Base-by-base conservation (phyloP, 2,888 invertebrate genomes). In the Lasioglossum marginatum region DNA sequence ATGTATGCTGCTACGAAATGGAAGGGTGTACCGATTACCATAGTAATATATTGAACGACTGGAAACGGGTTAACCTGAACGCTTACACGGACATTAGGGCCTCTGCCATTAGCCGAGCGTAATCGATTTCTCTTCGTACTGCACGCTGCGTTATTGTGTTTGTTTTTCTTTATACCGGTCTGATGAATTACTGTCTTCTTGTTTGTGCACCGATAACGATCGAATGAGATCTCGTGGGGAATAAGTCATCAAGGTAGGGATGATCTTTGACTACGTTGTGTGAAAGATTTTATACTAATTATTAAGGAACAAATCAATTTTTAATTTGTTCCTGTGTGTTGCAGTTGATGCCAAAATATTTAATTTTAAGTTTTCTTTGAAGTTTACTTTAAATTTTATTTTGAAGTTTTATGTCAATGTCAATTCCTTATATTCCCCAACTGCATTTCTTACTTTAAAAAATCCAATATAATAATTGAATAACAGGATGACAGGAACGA, bases 1-100 rank as follows among this genome's bases (percentile, higher is more conserved):
- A 88, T 84, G 82, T 86, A 83, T 77, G 82, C 63, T 16, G 72
- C n/a, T 77, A 75, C 72, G 72, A 79, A 84, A 87, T 83, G 83
- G 81, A 72, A 79, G 81, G 82, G 76, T 77, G 37, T 27, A 57
- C 48, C 48, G 68, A 82, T 85, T 82, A 79, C 45, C 82, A 82
- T 86, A 63, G 79, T 60, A 78, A 82, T 85, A 82, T 70, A 70
- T 48, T 82, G 71, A 71, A 85, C 60, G 73, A 82, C 68, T 43
- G 60, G 57, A 57, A 78, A 79, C 73, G 60, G 79, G 68, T 71
- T 79, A 81, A 79, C 80, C 63, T 37, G 74, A 71, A 78, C 63
- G 72, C 57, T 79, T 85, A 72, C 75, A 85, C n/a, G 78, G 72
- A 76, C 73, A 79, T 81, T 81, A 85, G n/a, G 66, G 81, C 43